Conservation (phyloP, 2,113 vertebrate species). For the Siniperca chuatsi region DNA sequence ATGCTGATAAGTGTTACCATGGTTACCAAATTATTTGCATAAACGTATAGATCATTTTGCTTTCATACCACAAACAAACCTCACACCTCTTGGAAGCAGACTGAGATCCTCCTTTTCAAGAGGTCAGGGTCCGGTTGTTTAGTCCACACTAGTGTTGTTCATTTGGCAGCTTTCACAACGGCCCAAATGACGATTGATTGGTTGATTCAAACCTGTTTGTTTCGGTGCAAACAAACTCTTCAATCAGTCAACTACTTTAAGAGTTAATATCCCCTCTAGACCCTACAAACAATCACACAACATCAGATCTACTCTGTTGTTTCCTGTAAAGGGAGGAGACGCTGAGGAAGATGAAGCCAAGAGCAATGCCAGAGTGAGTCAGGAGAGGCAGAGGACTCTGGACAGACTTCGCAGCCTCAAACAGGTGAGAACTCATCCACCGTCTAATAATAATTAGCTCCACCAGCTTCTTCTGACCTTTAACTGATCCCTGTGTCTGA, state of each 20-base stretch:
- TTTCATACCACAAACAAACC: neutral
- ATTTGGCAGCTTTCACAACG: neutral
- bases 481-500: neutral
- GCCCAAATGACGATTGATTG: neutral
- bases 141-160: too few species aligned
- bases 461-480: neutral
- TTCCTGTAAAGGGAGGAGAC: slow-evolving; percentile 68
- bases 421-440: slow-evolving; percentile 84
- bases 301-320: neutral
- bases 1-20: too few species aligned
- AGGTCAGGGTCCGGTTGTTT: too few species aligned
- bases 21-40: too few species aligned
- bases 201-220: neutral
- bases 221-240: too few species aligned
- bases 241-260: too few species aligned
- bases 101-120: too few species aligned
- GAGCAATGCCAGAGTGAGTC: slow-evolving; percentile 90
- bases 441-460: too few species aligned
- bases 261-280: too few species aligned
- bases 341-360: slow-evolving; percentile 89
- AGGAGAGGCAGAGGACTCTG: slow-evolving; percentile 94
- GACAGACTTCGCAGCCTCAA: slow-evolving; percentile 95
- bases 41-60: neutral
- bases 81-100: too few species aligned
- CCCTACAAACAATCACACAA: neutral